Evolutionary conservation across 2,888 invertebrate species (phyloP).

Genomic region (Machimus rusticus): DNA sequence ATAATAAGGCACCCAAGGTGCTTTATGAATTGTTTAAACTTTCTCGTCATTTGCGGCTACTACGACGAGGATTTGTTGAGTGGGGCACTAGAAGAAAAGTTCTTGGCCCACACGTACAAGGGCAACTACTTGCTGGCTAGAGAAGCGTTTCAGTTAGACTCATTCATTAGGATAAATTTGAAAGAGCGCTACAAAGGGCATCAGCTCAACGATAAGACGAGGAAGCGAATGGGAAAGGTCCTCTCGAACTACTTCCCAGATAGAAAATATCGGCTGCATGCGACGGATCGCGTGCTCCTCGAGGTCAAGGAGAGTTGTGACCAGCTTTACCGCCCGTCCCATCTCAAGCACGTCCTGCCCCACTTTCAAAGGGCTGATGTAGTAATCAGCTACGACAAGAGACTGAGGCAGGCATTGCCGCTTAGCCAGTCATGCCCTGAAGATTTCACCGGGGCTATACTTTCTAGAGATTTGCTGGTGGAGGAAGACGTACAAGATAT

Average conservation of each 20-base stretch:
- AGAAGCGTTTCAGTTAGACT: slow-evolving; percentile 72
- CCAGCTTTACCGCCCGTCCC: slow-evolving; percentile 65
- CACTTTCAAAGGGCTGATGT: slow-evolving; percentile 73
- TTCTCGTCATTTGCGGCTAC: slow-evolving; percentile 66
- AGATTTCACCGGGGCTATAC: slow-evolving; percentile 63
- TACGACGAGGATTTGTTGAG: slow-evolving; percentile 70
- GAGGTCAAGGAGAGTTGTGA: slow-evolving; percentile 66
- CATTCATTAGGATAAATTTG: slow-evolving; percentile 62
- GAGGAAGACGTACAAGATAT: slow-evolving; percentile 50
- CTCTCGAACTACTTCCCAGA: slow-evolving; percentile 69
- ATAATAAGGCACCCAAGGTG: slow-evolving; percentile 68
- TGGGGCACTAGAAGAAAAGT: slow-evolving; percentile 67
- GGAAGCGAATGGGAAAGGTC: slow-evolving; percentile 67
- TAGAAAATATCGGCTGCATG: slow-evolving; percentile 65
- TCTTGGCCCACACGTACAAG: slow-evolving; percentile 67
- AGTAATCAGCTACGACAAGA: slow-evolving; percentile 67
- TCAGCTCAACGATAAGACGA: slow-evolving; percentile 64
- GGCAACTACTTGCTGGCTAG: slow-evolving; percentile 64
- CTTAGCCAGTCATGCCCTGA: slow-evolving; percentile 64
- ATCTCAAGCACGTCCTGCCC: slow-evolving; percentile 70
- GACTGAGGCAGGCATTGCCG: slow-evolving; percentile 64
- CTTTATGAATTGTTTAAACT: slow-evolving; percentile 69
- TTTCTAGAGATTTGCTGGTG: not conserved
- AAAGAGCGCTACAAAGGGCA: slow-evolving; percentile 66
- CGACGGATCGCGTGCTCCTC: slow-evolving; percentile 68